Evolutionary conservation across 2,113 vertebrate species (phyloP), one percentile per base, ranked within the genome.

Genomic region (Machaerirhynchus nigripectus): DNA sequence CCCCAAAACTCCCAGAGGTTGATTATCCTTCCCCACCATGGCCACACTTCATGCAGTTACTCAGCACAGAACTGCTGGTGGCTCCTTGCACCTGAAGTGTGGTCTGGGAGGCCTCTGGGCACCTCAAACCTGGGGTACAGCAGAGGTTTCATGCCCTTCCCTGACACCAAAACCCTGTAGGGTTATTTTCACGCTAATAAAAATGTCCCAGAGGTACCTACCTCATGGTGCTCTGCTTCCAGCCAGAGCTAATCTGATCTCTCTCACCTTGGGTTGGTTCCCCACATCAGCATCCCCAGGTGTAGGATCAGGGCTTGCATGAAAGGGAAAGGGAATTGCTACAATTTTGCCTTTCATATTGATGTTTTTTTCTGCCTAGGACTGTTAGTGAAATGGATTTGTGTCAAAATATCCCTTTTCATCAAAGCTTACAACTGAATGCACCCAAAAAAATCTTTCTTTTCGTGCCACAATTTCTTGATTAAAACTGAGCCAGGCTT

Each of bases 401-500:
- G 3, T 90, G 69, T 50, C 71, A 80, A 84, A 88, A 83, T 24
- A 70, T 4, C 16, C 40, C 28, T 71, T 91, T 92, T 53, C 65
- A 70, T 52, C 70, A 64, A 78, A 78, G 74, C 22, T 65, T 49
- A 44, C 64, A 31, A 26, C 10, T 71, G 57, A 90, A 71, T 37
- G 46, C 11, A 61, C 40, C 40, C 4, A 40, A 59, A 86, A 91
- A 91, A 60, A 9, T 65, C 35, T 93, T 96, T 90, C 1, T 69
- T 88, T 93, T 17, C 0, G 0, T 61, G 92, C 90, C 92, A 92
- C 26, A 8, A 20, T 78, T 90, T 88, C 53, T 46, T 61, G 63
- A 93, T 83, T 94, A 76, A 96, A 94, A 85, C 10, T 26, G 53
- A 85, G 85, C 90, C 94, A 96, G 85, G 9, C 28, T 87, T 83